Evolutionary conservation across 2,113 vertebrate species (phyloP), one percentile per base, ranked within the genome.

Genomic region (Phyllostomus discolor): DNA sequence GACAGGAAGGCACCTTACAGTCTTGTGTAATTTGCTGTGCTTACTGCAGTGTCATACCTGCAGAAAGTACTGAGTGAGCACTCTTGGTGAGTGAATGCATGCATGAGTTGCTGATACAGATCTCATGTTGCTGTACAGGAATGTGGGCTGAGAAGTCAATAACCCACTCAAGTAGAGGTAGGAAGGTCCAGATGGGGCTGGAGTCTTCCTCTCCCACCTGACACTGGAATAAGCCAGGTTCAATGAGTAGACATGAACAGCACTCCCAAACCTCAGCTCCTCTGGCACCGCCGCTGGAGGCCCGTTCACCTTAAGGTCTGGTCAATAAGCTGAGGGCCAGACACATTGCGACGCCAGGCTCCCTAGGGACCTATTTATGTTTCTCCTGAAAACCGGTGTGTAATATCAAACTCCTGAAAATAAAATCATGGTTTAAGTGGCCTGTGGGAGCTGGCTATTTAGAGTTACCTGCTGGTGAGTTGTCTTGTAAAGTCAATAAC

Each of bases 321-420:
- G 72, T 69, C 85, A 66, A 24, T 10, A 22, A 94, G 76, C 78
- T 84, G 24, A 38, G 59, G 62, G 79, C 76, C 81, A 97, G 97
- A 95, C 94, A 84, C 2, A 4, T 54, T 54, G 78, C 1, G 16
- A 79, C 14, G 17, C 91, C 35, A 43, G 81, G 81, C 22, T 97
- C 94, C 88, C 78, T 14, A 2, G 67, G 66, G 92, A 33, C 59
- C 91, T 96, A 96, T 97, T 96, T 95, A 90, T 92, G 91, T 96
- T 96, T 89, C 94, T 96, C 43, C 91, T 86, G 94, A 92, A 97
- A 98, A 96, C 92, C 0, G 7, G 96, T 91, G 82, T 97, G 97
- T 92, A 93, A 96, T 96, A 97, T 97, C 91, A 98, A 96, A 96
- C 97, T 91, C 69, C 78, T 97, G 91, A 95, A 97, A 95, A 95